Evolutionary conservation across 2,888 invertebrate genomes (phyloP), one percentile per base, ranked within the genome.

Genomic region (Dorcus parallelipipedus): DNA sequence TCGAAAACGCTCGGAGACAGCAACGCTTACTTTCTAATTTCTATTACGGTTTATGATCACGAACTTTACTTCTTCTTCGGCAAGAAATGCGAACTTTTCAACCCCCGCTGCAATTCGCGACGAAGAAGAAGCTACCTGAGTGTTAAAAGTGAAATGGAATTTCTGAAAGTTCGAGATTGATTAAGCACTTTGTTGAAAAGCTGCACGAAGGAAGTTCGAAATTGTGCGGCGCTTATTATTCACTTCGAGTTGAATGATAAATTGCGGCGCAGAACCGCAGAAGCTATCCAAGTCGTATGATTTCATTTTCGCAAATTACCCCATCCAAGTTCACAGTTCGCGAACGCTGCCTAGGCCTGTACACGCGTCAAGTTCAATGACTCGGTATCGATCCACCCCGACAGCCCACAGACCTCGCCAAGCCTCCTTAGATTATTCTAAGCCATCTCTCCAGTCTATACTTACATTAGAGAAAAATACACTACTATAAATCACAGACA

Each of bases 311-410:
- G 23, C 45, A 45, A 45, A 45, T 45, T 10, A 23, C 45, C 14
- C 45, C 45, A 0, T 20, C 45, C 20, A 45, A 45, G 45, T 45
- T 45, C 45, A 45, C 45, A 45, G 45, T 45, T 45, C 45, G 45
- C 45, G 20, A 23, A 45, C 7, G 26, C 26, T 45, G 45, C 45
- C 20, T 45, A 49, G n/a, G 38, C 49, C 9, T 56, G 53, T 56
- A 62, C 69, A 69, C 69, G 69, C 69, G 66, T 69, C 69, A 70
- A 69, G 71, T 70, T 71, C 71, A 68, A 69, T 64, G 71, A 71
- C 71, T 67, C 47, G 20, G 45, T 45, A 62, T 65, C 67, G 69
- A 69, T 69, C 67, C 67, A 69, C 68, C 69, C 69, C 68, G 66
- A 38, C 54, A 66, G 66, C 70, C 70, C 69, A 70, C 70, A 66